Base-by-base conservation (phyloP, 2,113 vertebrate species). In the Cyanoramphus novaezelandiae region DNA sequence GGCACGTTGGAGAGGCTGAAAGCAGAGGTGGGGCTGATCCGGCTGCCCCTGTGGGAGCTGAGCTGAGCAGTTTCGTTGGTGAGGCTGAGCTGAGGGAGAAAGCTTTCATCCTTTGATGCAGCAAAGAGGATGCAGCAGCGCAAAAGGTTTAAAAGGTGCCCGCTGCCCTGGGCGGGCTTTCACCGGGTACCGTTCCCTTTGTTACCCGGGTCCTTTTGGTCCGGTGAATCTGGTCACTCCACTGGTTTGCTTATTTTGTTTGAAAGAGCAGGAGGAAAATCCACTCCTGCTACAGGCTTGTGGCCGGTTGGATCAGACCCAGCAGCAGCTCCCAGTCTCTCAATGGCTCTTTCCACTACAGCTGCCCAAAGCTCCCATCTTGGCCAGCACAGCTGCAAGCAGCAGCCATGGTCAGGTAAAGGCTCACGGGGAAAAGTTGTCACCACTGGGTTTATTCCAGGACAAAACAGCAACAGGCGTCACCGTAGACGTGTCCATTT, bases 401-500 rank as follows among this genome's bases (percentile, higher is more conserved):
- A 19, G 17, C 59, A 50, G 53, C 59, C 53, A 1, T 0, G 1
- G 25, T 2, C 53, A n/a, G 52, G 20, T 10, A 18, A 23, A 28
- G 31, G 80, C 39, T 76, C 50, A 1, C 15, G 2, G 39, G 53
- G 33, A 41, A 43, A 15, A 52, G 37, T 2, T 60, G 4, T 4
- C 28, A 4, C 27, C 41, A 8, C 29, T 0, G 78, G 46, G 18
- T 89, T 63, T 11, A 15, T 37, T 43, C 28, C 50, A 29, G 74
- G 9, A 3, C 13, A 7, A 2, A 86, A 10, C 6, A 21, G 62
- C 60, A 67, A 5, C 49, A 60, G 71, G 68, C 49, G 2, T 1
- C 4, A 3, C 3, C 17, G n/a, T 4, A 1, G 5, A 27, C n/a
- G 44, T 20, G 46, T 23, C 23, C 33, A 0, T 20, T 31, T 18